phyloP scores from a whole-genome alignment of 2,797 vertebrate species.

The Hyperoplus lanceolatus region DNA sequence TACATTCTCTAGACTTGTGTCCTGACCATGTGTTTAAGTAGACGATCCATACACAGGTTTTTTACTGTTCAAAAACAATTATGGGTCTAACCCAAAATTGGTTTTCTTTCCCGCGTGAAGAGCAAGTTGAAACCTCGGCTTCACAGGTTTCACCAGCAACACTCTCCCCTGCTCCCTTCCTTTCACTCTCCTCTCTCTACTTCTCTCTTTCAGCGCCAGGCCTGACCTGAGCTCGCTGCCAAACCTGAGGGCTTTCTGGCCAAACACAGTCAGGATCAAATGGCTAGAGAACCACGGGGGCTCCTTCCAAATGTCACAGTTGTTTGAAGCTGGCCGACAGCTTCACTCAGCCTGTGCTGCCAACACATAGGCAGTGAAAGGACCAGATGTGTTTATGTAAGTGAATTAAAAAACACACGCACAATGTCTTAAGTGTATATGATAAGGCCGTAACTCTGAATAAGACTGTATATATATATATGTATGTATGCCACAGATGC shows the following conservation, averaged over 20 bases:
- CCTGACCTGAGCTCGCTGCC: slow-evolving; percentile 70
- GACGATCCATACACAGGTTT: slow-evolving; percentile 30
- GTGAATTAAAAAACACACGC: slow-evolving; percentile 47
- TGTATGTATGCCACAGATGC: slow-evolving; percentile 22
- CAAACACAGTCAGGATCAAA: slow-evolving; percentile 83
- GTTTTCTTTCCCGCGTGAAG: slow-evolving; percentile 36
- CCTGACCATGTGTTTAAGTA: slow-evolving; percentile 20
- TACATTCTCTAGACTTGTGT: slow-evolving; percentile 20
- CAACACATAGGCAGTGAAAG: slow-evolving; percentile 66
- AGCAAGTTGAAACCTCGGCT: slow-evolving; percentile 27
- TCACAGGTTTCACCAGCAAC: slow-evolving; percentile 50
- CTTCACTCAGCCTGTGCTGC: slow-evolving; percentile 70
- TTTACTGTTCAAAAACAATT: slow-evolving; percentile 49
- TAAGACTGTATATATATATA: slow-evolving; percentile 19
- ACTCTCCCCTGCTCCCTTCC: slow-evolving; percentile 45
- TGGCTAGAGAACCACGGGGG: slow-evolving; percentile 77
- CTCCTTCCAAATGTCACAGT: slow-evolving; percentile 85
- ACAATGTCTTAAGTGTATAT: slow-evolving; percentile 24
- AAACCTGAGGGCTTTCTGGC: slow-evolving; percentile 75
- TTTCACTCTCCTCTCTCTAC: slow-evolving; percentile 46
- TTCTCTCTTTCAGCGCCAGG: slow-evolving; percentile 64
- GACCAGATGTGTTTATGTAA: slow-evolving; percentile 70
- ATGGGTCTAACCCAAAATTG: neutral
- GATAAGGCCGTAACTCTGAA: slow-evolving; percentile 36
- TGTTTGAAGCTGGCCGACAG: slow-evolving; percentile 80